Evolutionary conservation across 2,113 vertebrate species (phyloP).

Genomic region (Dascyllus trimaculatus): DNA sequence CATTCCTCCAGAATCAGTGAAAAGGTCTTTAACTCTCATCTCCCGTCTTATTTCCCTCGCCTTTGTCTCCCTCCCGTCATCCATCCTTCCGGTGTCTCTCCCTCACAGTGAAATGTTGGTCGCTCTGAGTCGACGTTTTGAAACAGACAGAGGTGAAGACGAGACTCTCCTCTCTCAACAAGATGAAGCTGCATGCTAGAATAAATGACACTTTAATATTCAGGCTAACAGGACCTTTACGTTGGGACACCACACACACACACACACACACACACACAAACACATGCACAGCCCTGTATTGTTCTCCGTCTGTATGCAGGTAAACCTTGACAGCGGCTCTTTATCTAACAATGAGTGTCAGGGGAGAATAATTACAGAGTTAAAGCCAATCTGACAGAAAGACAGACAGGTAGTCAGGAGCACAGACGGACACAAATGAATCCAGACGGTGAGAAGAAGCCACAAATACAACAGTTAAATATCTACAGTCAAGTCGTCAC

Average conservation of each 20-base stretch:
- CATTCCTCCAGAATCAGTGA: slow-evolving; percentile 76
- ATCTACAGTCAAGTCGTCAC: slow-evolving; percentile 61
- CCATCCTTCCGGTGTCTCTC: not conserved
- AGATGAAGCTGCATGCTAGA: slow-evolving; percentile 38
- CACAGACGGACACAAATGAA: slow-evolving; percentile 51
- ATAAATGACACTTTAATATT: slow-evolving; percentile 31
- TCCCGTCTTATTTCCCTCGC: slow-evolving; percentile 10
- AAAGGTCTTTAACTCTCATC: slow-evolving; percentile 57
- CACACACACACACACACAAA: slow-evolving; percentile 30
- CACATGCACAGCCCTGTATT: slow-evolving; percentile 38
- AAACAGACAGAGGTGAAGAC: slow-evolving; percentile 46
- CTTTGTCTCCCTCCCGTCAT: slow-evolving; percentile 14
- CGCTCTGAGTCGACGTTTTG: slow-evolving; percentile 42
- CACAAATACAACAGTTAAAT: slow-evolving; percentile 62
- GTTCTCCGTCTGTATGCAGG: slow-evolving; percentile 16
- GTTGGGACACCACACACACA: slow-evolving; percentile 38
- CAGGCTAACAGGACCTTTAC: slow-evolving; percentile 33
- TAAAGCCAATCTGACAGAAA: slow-evolving; percentile 54
- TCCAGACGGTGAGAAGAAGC: slow-evolving; percentile 45
- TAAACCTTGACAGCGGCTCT: slow-evolving; percentile 14
- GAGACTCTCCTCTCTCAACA: slow-evolving; percentile 27
- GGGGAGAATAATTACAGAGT: slow-evolving; percentile 26
- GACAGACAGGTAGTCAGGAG: slow-evolving; percentile 62
- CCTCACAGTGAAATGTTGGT: slow-evolving; percentile 79
- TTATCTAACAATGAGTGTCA: slow-evolving; percentile 22